Base-by-base conservation (phyloP, 2,113 vertebrate species). In the Loxodonta africana region DNA sequence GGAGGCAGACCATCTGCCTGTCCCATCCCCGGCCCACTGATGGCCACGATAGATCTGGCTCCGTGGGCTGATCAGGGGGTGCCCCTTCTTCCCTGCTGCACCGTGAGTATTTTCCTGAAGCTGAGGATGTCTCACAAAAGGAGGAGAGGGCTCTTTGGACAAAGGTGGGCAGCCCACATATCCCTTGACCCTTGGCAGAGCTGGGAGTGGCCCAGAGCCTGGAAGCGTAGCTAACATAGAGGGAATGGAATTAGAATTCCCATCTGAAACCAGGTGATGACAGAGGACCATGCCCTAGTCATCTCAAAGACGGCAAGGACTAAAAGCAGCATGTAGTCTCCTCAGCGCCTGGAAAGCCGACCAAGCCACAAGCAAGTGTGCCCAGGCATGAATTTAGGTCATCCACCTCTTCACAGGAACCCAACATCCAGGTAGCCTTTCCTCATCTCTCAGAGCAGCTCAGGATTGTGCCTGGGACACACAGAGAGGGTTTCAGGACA, bases 251-350 rank as follows among this genome's bases (percentile, higher is more conserved):
- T 48, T 6, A 51, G 86, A 88, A 92, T 23, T 82, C 48, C 71
- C 90, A 82, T 90, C 67, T 82, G 82, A 18, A 84, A 82, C 73
- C 37, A 51, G 10, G 30, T 82, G 82, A 60, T 83, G 91, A 91
- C 86, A 94, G 51, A 81, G 23, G 91, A 44, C 77, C n/a, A 65
- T 11, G 8, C 53, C 23, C 57, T 14, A 37, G 20, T 90, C 71
- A 95, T 62, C 44, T 20, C 21, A 37, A 62, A 51, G n/a, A 90
- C 15, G 5, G 62, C 51, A 17, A 78, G 48, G 26, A 48, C 76
- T 4, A 91, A 60, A 48, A 89, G 82, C 11, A 74, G 74, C 48
- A 67, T 0, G 1, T 1, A 76, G 78, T 33, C 78, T 83, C 41
- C 25, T 37, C 15, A 8, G 63, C 95, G 77, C 41, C 26, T 1